A percentile compares a stretch with the other conserved stretches of the same genome.
These are phyloP conservation scores for Margaritifera margaritifera DNA, from an alignment of 2,888 invertebrate species.

Conservation along the genomic window DNA sequence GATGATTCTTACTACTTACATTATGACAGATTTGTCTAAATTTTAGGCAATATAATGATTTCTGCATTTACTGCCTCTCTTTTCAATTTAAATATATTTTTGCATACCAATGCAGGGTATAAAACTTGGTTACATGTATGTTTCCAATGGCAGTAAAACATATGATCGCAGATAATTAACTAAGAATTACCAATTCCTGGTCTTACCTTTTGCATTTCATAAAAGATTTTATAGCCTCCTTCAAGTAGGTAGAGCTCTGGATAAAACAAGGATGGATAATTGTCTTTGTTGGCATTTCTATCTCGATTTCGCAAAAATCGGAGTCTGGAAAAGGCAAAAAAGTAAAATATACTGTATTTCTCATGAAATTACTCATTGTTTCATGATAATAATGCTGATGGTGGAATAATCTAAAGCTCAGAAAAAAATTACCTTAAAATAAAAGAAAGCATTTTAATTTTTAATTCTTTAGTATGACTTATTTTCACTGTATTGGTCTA, in stretches of 20 bases:
- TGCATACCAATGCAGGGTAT: too few relatives aligned
- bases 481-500: too few relatives aligned
- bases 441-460: background rate
- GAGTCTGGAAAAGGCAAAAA: constrained; percentile 76
- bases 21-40: too few relatives aligned
- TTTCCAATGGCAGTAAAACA: too few relatives aligned
- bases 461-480: background rate
- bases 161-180: background rate
- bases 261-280: constrained; percentile 89
- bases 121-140: too few relatives aligned
- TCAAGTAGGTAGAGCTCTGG: constrained; percentile 95
- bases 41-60: too few relatives aligned
- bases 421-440: too few relatives aligned
- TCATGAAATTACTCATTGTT: background rate
- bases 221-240: constrained; percentile 92
- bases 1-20: too few relatives aligned
- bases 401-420: background rate
- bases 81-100: too few relatives aligned
- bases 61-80: too few relatives aligned
- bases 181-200: background rate
- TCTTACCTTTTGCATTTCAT: constrained; percentile 76
- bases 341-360: background rate
- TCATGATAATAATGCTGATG: background rate
- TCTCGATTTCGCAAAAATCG: constrained; percentile 89
- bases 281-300: constrained; percentile 84